A percentile compares a stretch with the other conserved stretches of the same genome.
These are phyloP conservation scores for Lissonota sp. DNA, from an alignment of 2,888 invertebrate genomes.

Conservation along the genomic window DNA sequence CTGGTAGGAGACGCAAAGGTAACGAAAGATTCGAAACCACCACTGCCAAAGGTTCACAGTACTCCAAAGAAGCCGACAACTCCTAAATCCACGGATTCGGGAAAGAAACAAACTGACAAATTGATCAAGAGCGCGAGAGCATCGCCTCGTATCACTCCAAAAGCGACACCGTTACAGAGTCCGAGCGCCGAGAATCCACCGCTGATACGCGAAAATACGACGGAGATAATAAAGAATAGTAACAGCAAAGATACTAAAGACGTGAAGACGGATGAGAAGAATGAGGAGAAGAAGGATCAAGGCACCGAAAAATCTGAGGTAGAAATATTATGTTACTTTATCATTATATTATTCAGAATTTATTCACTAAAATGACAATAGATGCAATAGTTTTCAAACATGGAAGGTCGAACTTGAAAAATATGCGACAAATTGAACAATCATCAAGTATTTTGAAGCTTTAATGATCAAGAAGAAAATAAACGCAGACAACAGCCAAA, in stretches of 20 bases:
- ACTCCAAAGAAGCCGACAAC: conserved; percentile 83
- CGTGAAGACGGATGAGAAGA: conserved; percentile 73
- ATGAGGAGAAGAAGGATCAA: conserved; percentile 78
- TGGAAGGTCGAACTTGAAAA: too few relatives aligned
- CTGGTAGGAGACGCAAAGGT: conserved; percentile 79
- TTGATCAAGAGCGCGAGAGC: conserved; percentile 80
- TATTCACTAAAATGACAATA: too few relatives aligned
- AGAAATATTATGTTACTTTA: conserved; percentile 4
- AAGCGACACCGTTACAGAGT: conserved; percentile 86
- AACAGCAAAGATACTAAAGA: conserved; percentile 72
- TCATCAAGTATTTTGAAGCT: neutral
- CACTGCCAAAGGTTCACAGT: conserved; percentile 85
- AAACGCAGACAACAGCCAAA: too few relatives aligned
- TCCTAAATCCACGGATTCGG: conserved; percentile 70
- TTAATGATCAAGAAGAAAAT: too few relatives aligned
- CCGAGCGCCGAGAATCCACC: conserved; percentile 84
- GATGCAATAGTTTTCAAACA: too few relatives aligned
- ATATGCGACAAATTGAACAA: too few relatives aligned
- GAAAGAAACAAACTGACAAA: conserved; percentile 78
- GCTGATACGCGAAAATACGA: conserved; percentile 77
- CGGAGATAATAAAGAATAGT: conserved; percentile 73
- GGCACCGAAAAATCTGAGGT: conserved; percentile 79
- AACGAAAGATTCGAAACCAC: conserved; percentile 88
- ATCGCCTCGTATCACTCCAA: conserved; percentile 84
- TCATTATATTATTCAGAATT: too few relatives aligned